phyloP scores from a whole-genome alignment of 2,797 vertebrate species.

The Propithecus deckenii region DNA sequence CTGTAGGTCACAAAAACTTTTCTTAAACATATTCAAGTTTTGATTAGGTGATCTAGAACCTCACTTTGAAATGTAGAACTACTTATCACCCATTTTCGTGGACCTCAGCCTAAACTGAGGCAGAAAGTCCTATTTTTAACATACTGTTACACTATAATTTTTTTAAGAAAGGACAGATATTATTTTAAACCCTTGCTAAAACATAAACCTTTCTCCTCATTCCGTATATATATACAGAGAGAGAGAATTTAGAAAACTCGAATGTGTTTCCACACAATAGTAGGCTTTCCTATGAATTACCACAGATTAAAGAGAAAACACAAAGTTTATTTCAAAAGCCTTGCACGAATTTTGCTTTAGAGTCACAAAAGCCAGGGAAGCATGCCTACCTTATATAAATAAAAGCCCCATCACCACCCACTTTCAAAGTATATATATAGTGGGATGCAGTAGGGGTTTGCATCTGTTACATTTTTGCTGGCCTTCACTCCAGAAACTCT shows the following conservation, averaged over 20 bases:
- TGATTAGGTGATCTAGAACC: neutral
- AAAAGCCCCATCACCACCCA: neutral
- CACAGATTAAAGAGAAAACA: neutral
- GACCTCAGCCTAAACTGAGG: neutral
- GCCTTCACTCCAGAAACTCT: neutral
- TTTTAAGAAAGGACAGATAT: neutral
- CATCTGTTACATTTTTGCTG: neutral
- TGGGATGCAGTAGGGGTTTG: neutral
- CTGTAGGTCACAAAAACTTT: neutral
- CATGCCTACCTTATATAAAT: neutral
- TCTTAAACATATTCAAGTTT: neutral
- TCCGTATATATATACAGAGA: neutral
- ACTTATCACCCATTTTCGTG: neutral
- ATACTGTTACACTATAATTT: neutral
- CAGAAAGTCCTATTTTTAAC: neutral
- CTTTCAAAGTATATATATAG: neutral
- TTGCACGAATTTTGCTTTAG: conserved; percentile 15
- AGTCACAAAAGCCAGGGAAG: neutral
- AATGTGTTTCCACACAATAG: neutral
- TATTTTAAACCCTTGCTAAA: neutral
- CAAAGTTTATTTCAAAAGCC: neutral
- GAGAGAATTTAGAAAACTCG: neutral
- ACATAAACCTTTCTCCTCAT: neutral
- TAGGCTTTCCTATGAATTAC: neutral
- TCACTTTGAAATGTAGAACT: neutral